A percentile compares a stretch with the other conserved stretches of the same genome.
phyloP scores from a whole-genome alignment of 2,797 vertebrate species.

The Lemur catta region DNA sequence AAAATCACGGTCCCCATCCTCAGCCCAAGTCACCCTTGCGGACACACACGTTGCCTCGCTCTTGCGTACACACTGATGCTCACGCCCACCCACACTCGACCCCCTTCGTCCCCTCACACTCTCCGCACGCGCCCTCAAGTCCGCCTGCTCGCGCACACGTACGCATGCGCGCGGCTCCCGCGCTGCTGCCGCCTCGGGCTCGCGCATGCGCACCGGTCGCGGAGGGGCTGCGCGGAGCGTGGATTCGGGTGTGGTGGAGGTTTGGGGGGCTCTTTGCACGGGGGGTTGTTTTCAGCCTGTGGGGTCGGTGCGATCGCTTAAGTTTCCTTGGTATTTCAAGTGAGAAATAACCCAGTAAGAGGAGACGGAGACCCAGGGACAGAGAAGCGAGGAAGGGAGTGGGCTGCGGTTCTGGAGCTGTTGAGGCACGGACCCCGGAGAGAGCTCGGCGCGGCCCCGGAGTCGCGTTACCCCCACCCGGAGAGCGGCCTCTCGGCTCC shows the following conservation, averaged over 20 bases:
- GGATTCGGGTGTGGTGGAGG: accelerated
- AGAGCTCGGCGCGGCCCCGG: not conserved
- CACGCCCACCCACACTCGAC: not conserved
- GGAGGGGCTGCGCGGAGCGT: accelerated
- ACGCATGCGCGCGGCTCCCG: not conserved
- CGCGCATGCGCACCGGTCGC: not conserved
- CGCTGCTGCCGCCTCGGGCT: accelerated
- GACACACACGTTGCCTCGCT: not conserved
- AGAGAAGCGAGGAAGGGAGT: not conserved
- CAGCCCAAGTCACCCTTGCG: not conserved
- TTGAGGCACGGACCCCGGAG: accelerated
- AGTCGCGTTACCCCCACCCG: accelerated
- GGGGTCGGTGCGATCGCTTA: not conserved
- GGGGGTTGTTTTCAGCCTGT: not conserved
- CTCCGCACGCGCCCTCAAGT: not conserved
- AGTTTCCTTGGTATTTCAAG: not conserved
- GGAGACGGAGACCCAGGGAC: not conserved
- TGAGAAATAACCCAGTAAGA: not conserved
- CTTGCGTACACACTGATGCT: not conserved
- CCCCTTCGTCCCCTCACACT: not conserved
- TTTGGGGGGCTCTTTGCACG: too few relatives aligned
- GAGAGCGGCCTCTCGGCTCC: not conserved
- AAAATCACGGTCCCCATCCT: not conserved
- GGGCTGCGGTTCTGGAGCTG: too few relatives aligned
- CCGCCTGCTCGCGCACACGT: not conserved